A percentile compares a stretch with the other conserved stretches of the same genome.
phyloP scores from a whole-genome alignment of 2,888 invertebrate genomes.

The Microplitis manilae region DNA sequence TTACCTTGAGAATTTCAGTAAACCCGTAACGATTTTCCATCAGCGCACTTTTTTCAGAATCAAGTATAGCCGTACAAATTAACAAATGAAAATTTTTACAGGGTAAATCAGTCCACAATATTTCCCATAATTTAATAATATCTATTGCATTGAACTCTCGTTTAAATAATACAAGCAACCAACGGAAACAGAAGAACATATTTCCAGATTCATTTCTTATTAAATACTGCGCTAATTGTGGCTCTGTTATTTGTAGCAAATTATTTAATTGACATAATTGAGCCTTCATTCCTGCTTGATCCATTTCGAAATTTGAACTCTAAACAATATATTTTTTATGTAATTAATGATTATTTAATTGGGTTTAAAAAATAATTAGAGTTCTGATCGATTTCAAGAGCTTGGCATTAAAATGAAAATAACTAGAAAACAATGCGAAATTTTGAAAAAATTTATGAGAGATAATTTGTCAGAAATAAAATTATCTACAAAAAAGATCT shows the following conservation, averaged over 20 bases:
- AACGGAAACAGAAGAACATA: slow-evolving; percentile 99
- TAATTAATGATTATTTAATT: not conserved
- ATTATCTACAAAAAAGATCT: too few relatives aligned
- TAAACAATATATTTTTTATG: slow-evolving; percentile 7
- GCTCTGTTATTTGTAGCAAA: slow-evolving; percentile 86
- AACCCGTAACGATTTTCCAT: slow-evolving; percentile 94
- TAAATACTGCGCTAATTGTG: slow-evolving; percentile 88
- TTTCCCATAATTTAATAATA: slow-evolving; percentile 95
- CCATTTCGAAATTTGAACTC: slow-evolving; percentile 94
- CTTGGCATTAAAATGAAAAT: too few relatives aligned
- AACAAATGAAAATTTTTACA: slow-evolving; percentile 96
- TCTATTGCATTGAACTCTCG: slow-evolving; percentile 91
- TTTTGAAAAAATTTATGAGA: too few relatives aligned
- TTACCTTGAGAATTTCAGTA: slow-evolving; percentile 94
- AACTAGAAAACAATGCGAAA: too few relatives aligned
- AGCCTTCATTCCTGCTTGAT: slow-evolving; percentile 96
- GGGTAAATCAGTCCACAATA: slow-evolving; percentile 94
- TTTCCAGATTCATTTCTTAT: slow-evolving; percentile 91
- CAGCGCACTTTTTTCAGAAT: slow-evolving; percentile 88
- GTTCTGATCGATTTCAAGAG: not conserved
- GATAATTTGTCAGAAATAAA: too few relatives aligned
- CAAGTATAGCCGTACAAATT: slow-evolving; percentile 94
- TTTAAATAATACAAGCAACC: slow-evolving; percentile 97
- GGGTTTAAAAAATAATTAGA: not conserved
- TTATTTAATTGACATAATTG: slow-evolving; percentile 90